Evolutionary conservation across 1,140 invertebrate genomes (phyloP).

Genomic region (Apis cerana): DNA sequence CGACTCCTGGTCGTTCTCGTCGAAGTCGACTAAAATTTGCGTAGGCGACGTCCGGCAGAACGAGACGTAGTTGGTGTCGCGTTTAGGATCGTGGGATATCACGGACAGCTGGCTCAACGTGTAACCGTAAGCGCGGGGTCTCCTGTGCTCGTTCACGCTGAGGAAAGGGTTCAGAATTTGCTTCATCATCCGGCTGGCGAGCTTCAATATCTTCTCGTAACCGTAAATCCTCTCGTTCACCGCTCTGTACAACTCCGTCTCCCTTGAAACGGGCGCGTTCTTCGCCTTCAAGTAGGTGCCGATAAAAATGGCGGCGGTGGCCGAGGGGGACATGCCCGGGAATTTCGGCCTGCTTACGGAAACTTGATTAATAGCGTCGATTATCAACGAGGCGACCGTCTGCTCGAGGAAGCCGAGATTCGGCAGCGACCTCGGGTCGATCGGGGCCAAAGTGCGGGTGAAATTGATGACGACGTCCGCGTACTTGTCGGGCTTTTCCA

Average conservation of each 20-base stretch:
- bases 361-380: conserved; percentile 79
- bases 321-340: conserved; percentile 78
- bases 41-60: conserved; percentile 57
- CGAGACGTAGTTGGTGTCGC: background rate
- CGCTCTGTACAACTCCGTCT: conserved; percentile 73
- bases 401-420: conserved; percentile 83
- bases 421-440: conserved; percentile 79
- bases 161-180: conserved; percentile 35
- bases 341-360: conserved; percentile 82
- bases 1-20: background rate
- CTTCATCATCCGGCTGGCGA: conserved; percentile 34
- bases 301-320: conserved; percentile 81
- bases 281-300: conserved; percentile 82
- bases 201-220: conserved; percentile 73
- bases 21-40: conserved; percentile 17
- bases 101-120: background rate
- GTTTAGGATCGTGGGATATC: background rate
- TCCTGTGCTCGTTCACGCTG: background rate
- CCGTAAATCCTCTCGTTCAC: conserved; percentile 74
- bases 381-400: conserved; percentile 79
- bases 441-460: conserved; percentile 70
- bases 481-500: conserved; percentile 77
- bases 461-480: conserved; percentile 76
- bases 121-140: rapidly evolving
- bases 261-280: conserved; percentile 70